phyloP scores from a whole-genome alignment of 2,113 vertebrate species.

The Cygnus buccinator region DNA sequence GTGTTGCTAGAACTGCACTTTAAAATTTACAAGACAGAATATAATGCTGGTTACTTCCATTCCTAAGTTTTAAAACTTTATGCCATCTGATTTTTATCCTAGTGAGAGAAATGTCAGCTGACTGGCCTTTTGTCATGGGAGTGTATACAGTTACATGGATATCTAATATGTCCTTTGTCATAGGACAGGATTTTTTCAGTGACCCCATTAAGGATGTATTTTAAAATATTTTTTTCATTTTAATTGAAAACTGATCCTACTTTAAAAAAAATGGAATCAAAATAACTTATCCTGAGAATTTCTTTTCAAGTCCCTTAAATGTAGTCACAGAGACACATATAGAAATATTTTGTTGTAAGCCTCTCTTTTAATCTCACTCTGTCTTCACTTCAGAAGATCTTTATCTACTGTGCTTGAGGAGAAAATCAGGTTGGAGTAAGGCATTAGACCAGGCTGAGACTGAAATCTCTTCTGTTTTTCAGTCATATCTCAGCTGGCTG shows the following conservation, averaged over 20 bases:
- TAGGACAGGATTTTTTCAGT: neutral
- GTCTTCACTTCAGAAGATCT: neutral
- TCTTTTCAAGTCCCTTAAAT: neutral
- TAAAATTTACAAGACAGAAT: neutral
- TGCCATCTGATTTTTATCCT: neutral
- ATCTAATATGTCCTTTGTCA: neutral
- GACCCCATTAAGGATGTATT: neutral
- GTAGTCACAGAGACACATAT: neutral
- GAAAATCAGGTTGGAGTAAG: neutral
- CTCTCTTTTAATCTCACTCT: neutral
- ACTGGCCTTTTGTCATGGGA: slow-evolving; percentile 4
- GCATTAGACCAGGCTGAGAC: neutral
- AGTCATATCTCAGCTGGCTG: neutral
- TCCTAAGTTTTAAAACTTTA: slow-evolving; percentile 4
- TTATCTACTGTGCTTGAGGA: neutral
- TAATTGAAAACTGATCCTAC: neutral
- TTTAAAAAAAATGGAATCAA: neutral
- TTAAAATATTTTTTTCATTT: neutral
- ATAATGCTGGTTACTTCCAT: neutral
- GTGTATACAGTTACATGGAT: neutral
- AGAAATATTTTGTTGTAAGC: neutral
- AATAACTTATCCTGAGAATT: neutral
- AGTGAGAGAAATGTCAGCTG: slow-evolving; percentile 9
- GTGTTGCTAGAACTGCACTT: neutral
- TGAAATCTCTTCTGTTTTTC: slow-evolving; percentile 13